Evolutionary conservation across 2,888 invertebrate species (phyloP).

Genomic region (Caenorhabditis parvicauda): DNA sequence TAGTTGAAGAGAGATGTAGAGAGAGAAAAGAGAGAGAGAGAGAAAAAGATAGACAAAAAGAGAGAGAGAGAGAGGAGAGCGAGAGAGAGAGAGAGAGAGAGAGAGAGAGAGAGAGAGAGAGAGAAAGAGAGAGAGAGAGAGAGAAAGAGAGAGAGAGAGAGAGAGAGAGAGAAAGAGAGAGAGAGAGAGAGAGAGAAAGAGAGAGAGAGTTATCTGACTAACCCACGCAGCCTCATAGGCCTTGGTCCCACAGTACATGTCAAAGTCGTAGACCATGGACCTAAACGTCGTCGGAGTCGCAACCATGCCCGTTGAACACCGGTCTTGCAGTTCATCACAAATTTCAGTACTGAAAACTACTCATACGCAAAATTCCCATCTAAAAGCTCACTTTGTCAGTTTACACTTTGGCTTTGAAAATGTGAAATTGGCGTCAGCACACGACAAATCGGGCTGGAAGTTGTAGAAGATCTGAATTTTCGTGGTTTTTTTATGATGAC

Average conservation of each 20-base stretch:
- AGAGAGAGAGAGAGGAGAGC: too few relatives aligned
- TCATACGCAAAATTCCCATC: background rate
- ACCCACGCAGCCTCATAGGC: constrained; percentile 40
- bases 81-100: too few relatives aligned
- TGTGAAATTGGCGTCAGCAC: constrained; percentile 21
- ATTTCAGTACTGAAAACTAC: constrained; percentile 14
- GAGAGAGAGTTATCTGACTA: too few relatives aligned
- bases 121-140: too few relatives aligned
- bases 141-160: too few relatives aligned
- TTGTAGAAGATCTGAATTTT: constrained; percentile 36
- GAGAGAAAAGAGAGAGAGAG: background rate
- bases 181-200: too few relatives aligned
- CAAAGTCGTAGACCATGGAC: constrained; percentile 37
- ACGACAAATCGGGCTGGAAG: constrained; percentile 21
- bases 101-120: too few relatives aligned
- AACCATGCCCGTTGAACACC: constrained; percentile 12
- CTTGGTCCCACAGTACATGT: constrained; percentile 24
- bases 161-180: too few relatives aligned
- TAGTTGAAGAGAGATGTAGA: too few relatives aligned
- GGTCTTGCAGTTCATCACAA: constrained; percentile 16
- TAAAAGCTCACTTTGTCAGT: constrained; percentile 27
- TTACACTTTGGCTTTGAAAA: constrained; percentile 28
- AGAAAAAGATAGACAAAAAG: too few relatives aligned
- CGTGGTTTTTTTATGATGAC: background rate
- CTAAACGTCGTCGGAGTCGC: constrained; percentile 20